Evolutionary conservation across 2,797 vertebrate genomes (phyloP).

Genomic region (Hirundo rustica): DNA sequence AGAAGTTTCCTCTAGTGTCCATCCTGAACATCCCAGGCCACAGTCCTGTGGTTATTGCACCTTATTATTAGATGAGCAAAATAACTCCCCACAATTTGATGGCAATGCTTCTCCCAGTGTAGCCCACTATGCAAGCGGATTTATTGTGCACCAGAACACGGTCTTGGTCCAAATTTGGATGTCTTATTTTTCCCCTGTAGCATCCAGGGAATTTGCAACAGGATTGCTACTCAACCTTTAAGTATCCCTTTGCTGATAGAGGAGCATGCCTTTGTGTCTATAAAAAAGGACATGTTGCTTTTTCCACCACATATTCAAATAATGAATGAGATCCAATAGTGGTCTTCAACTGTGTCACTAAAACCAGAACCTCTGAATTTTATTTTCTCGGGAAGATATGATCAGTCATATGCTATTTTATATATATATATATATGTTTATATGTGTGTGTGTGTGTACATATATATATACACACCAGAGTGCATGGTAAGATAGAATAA

Average conservation of each 20-base stretch:
- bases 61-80: background rate
- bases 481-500: background rate
- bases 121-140: background rate
- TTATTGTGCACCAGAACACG: background rate
- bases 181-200: background rate
- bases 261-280: background rate
- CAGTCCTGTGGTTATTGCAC: background rate
- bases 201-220: background rate
- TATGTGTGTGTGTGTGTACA: background rate
- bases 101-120: background rate
- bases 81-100: background rate
- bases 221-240: background rate
- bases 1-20: background rate
- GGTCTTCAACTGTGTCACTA: background rate
- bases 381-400: background rate
- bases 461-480: background rate
- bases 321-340: background rate
- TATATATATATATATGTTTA: no score
- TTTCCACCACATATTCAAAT: background rate
- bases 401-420: background rate
- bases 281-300: background rate
- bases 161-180: background rate
- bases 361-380: background rate
- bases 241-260: background rate
- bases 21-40: background rate